Percentiles rank a stretch among this genome's conserved stretches.
Conservation (phyloP, 2,113 vertebrate genomes). For the Sinocyclocheilus grahami region DNA sequence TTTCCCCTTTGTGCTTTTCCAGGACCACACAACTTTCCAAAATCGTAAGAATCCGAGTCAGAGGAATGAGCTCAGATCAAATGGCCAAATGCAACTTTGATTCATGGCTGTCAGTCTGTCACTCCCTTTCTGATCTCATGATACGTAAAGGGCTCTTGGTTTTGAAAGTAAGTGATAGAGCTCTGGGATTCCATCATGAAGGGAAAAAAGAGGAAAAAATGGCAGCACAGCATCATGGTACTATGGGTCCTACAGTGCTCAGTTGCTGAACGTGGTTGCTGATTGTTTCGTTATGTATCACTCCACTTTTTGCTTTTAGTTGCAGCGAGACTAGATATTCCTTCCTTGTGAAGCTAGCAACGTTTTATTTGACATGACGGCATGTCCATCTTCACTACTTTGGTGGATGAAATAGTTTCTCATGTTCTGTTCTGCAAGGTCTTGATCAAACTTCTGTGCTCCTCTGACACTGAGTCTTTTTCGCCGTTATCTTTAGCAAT, state of each 20-base stretch:
- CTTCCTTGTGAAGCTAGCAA: neutral
- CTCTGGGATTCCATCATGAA: neutral
- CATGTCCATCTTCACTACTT: neutral
- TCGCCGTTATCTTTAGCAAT: neutral
- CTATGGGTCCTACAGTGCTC: neutral
- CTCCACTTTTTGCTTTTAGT: neutral
- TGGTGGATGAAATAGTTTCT: neutral
- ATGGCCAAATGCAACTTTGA: conserved; percentile 23
- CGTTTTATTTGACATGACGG: neutral
- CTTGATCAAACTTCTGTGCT: neutral
- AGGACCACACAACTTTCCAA: neutral
- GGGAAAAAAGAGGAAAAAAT: conserved; percentile 41
- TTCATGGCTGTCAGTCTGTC: neutral
- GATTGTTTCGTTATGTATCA: conserved; percentile 49
- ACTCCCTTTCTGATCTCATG: neutral
- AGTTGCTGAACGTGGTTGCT: conserved; percentile 51
- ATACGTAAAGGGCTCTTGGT: neutral
- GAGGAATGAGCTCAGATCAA: conserved; percentile 1
- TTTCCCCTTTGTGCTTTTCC: neutral
- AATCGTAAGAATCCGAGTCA: neutral
- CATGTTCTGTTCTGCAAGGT: conserved; percentile 1
- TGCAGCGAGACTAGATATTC: neutral
- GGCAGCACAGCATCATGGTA: conserved; percentile 6
- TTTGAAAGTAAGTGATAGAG: conserved; percentile 43
- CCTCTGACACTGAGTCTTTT: neutral